Evolutionary conservation across 1,140 invertebrate species (phyloP).

Genomic region (Drosophila malerkotliana): DNA sequence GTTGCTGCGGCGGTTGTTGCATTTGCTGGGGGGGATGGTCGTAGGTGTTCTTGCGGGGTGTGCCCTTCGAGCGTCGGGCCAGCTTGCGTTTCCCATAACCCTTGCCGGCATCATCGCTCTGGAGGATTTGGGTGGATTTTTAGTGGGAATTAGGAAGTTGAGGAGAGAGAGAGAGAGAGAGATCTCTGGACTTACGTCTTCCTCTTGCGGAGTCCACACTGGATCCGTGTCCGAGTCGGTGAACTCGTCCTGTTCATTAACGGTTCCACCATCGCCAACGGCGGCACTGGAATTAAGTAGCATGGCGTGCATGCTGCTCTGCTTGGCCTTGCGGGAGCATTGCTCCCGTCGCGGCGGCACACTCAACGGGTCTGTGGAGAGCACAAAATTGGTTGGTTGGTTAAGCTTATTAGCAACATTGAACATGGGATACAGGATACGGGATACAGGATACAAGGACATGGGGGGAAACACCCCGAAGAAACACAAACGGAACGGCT

Average conservation of each 20-base stretch:
- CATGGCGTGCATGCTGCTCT: constrained; percentile 79
- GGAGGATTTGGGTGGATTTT: background rate
- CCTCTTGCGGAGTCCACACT: constrained; percentile 88
- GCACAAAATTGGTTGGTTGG: constrained; percentile 66
- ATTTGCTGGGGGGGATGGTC: constrained; percentile 46
- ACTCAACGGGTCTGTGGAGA: constrained; percentile 84
- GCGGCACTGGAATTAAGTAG: constrained; percentile 64
- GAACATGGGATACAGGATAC: constrained; percentile 26
- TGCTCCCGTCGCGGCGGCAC: constrained; percentile 87
- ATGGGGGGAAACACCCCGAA: constrained; percentile 1
- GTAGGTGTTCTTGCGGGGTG: constrained; percentile 76
- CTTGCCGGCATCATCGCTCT: constrained; percentile 77
- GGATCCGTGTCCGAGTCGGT: constrained; percentile 89
- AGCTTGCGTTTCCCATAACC: constrained; percentile 73
- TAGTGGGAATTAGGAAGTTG: constrained; percentile 6
- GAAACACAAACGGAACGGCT: constrained; percentile 25
- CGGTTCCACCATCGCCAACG: constrained; percentile 56
- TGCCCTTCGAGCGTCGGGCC: constrained; percentile 71
- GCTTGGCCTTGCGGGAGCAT: constrained; percentile 88
- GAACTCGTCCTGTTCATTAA: constrained; percentile 85
- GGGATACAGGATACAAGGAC: background rate
- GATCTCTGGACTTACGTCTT: constrained; percentile 81
- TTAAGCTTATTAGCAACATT: constrained; percentile 49
- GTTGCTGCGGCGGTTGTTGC: constrained; percentile 36
- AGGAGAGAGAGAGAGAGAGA: constrained; percentile 15